Percentiles rank a stretch among this genome's conserved stretches.
phyloP scores from a whole-genome alignment of 2,888 invertebrate genomes.

The Germaria angustata region DNA sequence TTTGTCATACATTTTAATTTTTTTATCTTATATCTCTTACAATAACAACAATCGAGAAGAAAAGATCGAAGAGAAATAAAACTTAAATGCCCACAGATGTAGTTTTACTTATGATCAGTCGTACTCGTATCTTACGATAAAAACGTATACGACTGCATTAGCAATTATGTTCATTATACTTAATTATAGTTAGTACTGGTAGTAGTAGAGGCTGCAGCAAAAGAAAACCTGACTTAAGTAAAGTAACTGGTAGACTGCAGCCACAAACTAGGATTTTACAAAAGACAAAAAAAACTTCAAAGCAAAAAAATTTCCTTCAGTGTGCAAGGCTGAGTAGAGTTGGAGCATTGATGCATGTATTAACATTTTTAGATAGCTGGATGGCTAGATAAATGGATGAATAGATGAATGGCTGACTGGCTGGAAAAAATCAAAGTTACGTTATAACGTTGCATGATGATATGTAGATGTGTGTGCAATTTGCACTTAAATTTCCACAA shows the following conservation, averaged over 20 bases:
- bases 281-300: neutral
- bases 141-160: slow-evolving; percentile 71
- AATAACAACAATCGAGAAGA: slow-evolving; percentile 11
- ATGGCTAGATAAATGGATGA: slow-evolving; percentile 36
- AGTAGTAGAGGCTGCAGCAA: slow-evolving; percentile 6
- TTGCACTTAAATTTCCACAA: slow-evolving; percentile 45
- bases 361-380: slow-evolving; percentile 68
- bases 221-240: slow-evolving; percentile 41
- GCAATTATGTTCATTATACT: slow-evolving; percentile 79
- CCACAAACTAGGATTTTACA: slow-evolving; percentile 35
- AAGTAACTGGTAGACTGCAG: slow-evolving; percentile 8
- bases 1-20: slow-evolving; percentile 79
- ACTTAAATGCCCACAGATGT: slow-evolving; percentile 37
- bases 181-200: slow-evolving; percentile 75
- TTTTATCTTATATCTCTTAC: slow-evolving; percentile 68
- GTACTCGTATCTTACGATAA: slow-evolving; percentile 5
- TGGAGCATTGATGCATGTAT: slow-evolving; percentile 72
- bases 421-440: slow-evolving; percentile 31
- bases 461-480: slow-evolving; percentile 2
- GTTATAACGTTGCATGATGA: slow-evolving; percentile 11
- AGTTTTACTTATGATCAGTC: slow-evolving; percentile 11
- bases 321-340: neutral
- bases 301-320: slow-evolving; percentile 34
- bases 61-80: slow-evolving; percentile 38
- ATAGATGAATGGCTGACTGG: slow-evolving; percentile 35